Conservation (phyloP, 2,888 invertebrate genomes). For the Pristionchus fissidentatus region DNA sequence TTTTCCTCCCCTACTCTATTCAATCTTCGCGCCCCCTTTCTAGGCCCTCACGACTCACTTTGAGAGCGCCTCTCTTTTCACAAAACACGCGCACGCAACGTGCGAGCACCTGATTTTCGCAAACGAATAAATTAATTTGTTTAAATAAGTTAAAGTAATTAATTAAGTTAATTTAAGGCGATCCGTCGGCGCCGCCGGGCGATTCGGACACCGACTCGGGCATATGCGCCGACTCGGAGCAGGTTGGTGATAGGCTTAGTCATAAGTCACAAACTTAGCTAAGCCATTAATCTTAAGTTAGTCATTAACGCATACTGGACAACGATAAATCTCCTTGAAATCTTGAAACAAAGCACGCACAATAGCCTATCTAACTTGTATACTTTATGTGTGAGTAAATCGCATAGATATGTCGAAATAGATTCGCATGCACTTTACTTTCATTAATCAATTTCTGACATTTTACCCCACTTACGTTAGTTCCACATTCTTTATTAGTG, state of each 20-base stretch:
- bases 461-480: too few relatives aligned
- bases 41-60: background rate
- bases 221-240: slow-evolving; percentile 68
- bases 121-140: background rate
- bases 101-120: background rate
- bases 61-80: background rate
- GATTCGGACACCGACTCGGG: slow-evolving; percentile 70
- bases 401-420: too few relatives aligned
- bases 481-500: too few relatives aligned
- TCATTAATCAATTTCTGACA: too few relatives aligned
- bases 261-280: too few relatives aligned
- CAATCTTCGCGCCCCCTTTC: background rate
- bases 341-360: too few relatives aligned
- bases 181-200: slow-evolving; percentile 52
- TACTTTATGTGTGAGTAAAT: too few relatives aligned
- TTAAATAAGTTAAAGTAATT: background rate
- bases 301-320: background rate
- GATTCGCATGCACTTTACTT: too few relatives aligned
- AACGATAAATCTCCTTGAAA: too few relatives aligned
- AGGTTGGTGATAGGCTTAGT: slow-evolving; percentile 42
- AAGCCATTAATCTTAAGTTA: background rate
- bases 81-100: background rate
- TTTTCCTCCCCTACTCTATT: background rate
- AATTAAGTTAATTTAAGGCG: background rate
- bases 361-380: too few relatives aligned